A percentile compares a stretch with the other conserved stretches of the same genome.
These are phyloP conservation scores for Styela clava DNA, from an alignment of 23 tunicate genomes.

Conservation along the genomic window DNA sequence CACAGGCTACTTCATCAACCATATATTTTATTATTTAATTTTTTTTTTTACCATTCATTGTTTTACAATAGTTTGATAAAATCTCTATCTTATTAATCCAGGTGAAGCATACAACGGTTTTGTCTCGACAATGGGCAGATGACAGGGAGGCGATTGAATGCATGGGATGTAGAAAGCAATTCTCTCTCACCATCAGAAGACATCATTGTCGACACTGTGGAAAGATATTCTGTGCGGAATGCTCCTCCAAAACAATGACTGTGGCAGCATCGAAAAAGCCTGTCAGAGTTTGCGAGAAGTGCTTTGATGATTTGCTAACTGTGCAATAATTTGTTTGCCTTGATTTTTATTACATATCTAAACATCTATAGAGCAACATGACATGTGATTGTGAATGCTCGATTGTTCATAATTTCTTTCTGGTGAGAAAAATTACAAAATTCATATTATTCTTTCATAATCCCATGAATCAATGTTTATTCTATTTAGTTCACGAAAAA, in stretches of 20 bases:
- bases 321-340: constrained; percentile 31
- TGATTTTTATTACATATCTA: background rate
- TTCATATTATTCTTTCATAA: background rate
- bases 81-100: no score
- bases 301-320: constrained; percentile 72
- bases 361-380: no score
- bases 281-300: constrained; percentile 87
- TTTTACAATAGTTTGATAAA: no score
- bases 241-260: constrained; percentile 60
- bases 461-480: no score
- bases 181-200: constrained; percentile 60
- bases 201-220: constrained; percentile 98
- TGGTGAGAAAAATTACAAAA: no score
- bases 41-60: no score
- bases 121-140: constrained; percentile 87
- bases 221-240: constrained; percentile 76
- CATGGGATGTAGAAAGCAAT: constrained; percentile 44
- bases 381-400: no score
- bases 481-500: no score
- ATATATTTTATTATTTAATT: no score
- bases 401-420: no score
- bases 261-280: constrained; percentile 89
- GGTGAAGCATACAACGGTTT: constrained; percentile 87
- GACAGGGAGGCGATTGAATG: constrained; percentile 56
- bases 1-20: no score